phyloP scores from a whole-genome alignment of 1,140 invertebrate species.

The Mizuhopecten yessoensis region DNA sequence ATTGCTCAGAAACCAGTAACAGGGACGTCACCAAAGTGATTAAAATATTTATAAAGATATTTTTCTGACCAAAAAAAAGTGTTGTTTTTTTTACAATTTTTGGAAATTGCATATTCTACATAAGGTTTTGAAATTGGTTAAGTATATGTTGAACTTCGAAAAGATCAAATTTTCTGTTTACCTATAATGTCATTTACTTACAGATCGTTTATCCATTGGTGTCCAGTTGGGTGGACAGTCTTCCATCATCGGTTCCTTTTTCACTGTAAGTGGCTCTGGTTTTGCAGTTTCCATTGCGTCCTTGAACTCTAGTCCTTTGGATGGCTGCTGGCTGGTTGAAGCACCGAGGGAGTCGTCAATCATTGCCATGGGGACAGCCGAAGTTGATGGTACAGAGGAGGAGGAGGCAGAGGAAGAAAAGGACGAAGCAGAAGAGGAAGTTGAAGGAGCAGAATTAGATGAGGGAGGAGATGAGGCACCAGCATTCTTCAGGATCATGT shows the following conservation, averaged over 20 bases:
- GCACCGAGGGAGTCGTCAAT: background rate
- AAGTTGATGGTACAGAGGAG: background rate
- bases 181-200: background rate
- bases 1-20: no score
- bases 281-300: background rate
- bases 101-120: no score
- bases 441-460: background rate
- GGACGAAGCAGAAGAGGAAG: background rate
- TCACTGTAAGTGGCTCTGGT: background rate
- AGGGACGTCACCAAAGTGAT: no score
- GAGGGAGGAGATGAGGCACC: background rate
- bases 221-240: background rate
- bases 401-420: background rate
- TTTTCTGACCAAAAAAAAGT: no score
- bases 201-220: background rate
- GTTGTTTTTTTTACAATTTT: no score
- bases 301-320: background rate
- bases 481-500: slow-evolving; percentile 72
- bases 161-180: no score
- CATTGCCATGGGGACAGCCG: background rate
- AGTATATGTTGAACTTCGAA: no score
- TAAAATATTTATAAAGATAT: no score
- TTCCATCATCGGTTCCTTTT: background rate
- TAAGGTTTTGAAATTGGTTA: no score
- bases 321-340: slow-evolving; percentile 5